These are phyloP conservation scores for Eremophila alpestris DNA, from an alignment of 2,797 vertebrate species.

Conservation along the genomic window DNA sequence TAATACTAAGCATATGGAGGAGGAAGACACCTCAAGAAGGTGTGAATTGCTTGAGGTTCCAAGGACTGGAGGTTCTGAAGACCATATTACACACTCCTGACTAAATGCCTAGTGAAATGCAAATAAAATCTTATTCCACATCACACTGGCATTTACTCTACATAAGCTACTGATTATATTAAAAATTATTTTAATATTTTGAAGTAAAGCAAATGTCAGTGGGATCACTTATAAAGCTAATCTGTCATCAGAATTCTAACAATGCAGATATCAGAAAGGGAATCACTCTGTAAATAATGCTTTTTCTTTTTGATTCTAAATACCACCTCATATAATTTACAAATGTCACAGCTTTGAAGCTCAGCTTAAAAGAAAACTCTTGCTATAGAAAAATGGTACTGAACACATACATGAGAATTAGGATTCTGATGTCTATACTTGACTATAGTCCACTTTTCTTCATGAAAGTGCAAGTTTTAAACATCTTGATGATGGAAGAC, in stretches of 20 bases:
- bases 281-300: not conserved
- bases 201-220: not conserved
- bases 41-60: not conserved
- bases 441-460: not conserved
- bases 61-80: not conserved
- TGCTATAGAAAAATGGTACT: not conserved
- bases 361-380: not conserved
- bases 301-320: not conserved
- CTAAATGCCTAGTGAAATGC: not conserved
- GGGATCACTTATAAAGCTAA: not conserved
- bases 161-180: not conserved
- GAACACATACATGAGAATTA: not conserved
- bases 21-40: not conserved
- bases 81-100: not conserved
- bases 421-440: not conserved
- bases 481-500: not conserved
- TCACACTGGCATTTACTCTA: not conserved
- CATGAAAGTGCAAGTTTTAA: not conserved
- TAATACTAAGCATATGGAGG: not conserved
- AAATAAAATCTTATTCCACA: not conserved
- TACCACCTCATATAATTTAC: not conserved
- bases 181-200: not conserved
- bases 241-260: not conserved
- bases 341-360: constrained; percentile 19
- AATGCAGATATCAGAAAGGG: constrained; percentile 8